Evolutionary conservation across 92 coral and sea anemone genomes (phyloP).

Genomic region (Heteractis magnifica): DNA sequence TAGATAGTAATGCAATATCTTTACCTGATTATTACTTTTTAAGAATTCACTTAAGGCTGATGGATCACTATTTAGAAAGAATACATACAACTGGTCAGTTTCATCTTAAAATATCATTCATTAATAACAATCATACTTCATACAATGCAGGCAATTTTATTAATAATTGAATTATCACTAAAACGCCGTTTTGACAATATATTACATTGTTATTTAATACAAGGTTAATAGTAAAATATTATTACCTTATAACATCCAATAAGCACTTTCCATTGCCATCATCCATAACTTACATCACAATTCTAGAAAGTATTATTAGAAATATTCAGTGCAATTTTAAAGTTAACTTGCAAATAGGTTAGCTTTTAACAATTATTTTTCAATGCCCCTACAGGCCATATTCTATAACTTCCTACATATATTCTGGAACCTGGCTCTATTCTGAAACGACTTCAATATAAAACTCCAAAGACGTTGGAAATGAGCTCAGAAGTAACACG

Average conservation of each 20-base stretch:
- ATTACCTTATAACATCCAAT: conserved; percentile 94
- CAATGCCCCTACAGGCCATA: background rate
- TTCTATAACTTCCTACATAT: background rate
- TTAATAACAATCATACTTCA: background rate
- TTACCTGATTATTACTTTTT: conserved; percentile 83
- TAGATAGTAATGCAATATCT: background rate
- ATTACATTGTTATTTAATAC: background rate
- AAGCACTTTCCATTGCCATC: conserved; percentile 87
- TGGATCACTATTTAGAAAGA: conserved; percentile 70
- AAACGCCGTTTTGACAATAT: no score
- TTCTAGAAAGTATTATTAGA: conserved; percentile 2
- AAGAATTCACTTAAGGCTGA: conserved; percentile 91
- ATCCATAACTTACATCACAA: conserved; percentile 67
- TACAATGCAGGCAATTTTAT: background rate
- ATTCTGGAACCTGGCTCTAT: conserved; percentile 21
- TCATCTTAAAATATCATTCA: background rate
- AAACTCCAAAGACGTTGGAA: background rate
- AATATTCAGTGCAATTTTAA: conserved; percentile 7
- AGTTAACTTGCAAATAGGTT: background rate
- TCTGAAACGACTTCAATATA: conserved; percentile 25
- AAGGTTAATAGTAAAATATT: background rate
- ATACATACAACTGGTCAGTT: conserved; percentile 9
- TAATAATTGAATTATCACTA: background rate
- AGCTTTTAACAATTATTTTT: background rate
- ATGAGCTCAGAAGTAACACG: background rate